Percentiles rank a stretch among this genome's conserved stretches.
These are phyloP conservation scores for Hystrix cristata DNA, from an alignment of 2,113 vertebrate genomes.

Conservation along the genomic window DNA sequence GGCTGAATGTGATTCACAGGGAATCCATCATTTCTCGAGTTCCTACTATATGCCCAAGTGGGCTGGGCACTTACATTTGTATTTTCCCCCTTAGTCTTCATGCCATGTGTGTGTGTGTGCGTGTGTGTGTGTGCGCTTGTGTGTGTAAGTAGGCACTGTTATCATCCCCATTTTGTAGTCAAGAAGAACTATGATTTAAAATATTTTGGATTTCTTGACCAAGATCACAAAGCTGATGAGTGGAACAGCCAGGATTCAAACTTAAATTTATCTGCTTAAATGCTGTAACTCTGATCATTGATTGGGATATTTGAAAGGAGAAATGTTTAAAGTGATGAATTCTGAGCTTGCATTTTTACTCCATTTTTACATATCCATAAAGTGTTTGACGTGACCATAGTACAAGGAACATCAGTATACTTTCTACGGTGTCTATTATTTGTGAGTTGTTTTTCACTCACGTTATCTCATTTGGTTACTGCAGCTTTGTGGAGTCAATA, in stretches of 20 bases:
- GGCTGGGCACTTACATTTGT: not conserved
- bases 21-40: not conserved
- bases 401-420: not conserved
- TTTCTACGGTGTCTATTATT: not conserved
- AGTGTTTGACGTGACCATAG: not conserved
- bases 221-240: not conserved
- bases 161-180: not conserved
- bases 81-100: not conserved
- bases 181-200: not conserved
- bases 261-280: not conserved
- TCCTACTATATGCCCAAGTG: not conserved
- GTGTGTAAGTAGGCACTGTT: not conserved
- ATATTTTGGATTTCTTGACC: not conserved
- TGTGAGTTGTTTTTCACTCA: not conserved
- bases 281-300: not conserved
- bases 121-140: not conserved
- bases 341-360: not conserved
- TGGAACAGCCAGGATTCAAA: not conserved
- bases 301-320: conserved; percentile 3
- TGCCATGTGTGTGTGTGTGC: not conserved
- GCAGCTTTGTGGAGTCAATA: not conserved
- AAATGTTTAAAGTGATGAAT: conserved; percentile 17
- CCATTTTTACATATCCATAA: not conserved
- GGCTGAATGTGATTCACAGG: not conserved
- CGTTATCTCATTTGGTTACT: not conserved